Percentiles rank a stretch among this genome's conserved stretches.
Conservation (phyloP, 2,888 invertebrate genomes). For the Xestia rhomboidea region DNA sequence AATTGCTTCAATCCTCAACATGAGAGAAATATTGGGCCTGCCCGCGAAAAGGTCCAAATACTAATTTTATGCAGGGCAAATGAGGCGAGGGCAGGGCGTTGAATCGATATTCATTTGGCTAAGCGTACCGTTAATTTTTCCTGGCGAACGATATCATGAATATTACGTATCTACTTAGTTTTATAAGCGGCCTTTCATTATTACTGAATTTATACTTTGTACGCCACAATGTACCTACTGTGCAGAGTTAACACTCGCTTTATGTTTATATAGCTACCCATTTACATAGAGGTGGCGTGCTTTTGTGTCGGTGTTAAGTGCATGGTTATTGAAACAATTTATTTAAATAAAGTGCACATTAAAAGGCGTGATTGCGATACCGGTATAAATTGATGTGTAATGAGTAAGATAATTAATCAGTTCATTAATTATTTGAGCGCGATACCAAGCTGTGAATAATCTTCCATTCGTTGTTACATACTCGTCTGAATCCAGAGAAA, state of each 20-base stretch:
- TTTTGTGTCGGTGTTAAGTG: constrained; percentile 34
- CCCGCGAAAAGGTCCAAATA: constrained; percentile 84
- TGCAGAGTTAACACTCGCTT: constrained; percentile 33
- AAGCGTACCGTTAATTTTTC: constrained; percentile 85
- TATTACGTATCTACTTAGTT: constrained; percentile 78
- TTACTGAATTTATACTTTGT: constrained; percentile 66
- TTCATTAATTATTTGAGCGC: constrained; percentile 34
- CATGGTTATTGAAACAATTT: constrained; percentile 39
- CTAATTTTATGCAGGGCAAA: constrained; percentile 89
- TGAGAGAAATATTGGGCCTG: constrained; percentile 85
- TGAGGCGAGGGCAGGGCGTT: constrained; percentile 81
- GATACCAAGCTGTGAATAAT: constrained; percentile 15
- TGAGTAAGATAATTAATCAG: constrained; percentile 30
- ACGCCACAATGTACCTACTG: constrained; percentile 46
- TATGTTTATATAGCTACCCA: constrained; percentile 13
- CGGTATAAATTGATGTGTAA: constrained; percentile 43
- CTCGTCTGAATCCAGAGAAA: neutral
- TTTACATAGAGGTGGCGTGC: constrained; percentile 18
- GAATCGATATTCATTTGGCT: constrained; percentile 88
- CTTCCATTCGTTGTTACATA: constrained; percentile 5
- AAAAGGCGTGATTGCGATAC: constrained; percentile 34
- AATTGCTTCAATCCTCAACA: constrained; percentile 87
- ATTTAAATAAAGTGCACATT: constrained; percentile 45
- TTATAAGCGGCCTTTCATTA: constrained; percentile 70
- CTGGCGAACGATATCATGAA: constrained; percentile 82